Percentiles rank a stretch among this genome's conserved stretches.
Evolutionary conservation across 2,888 invertebrate species (phyloP).

Genomic region (Ethmia dodecea): DNA sequence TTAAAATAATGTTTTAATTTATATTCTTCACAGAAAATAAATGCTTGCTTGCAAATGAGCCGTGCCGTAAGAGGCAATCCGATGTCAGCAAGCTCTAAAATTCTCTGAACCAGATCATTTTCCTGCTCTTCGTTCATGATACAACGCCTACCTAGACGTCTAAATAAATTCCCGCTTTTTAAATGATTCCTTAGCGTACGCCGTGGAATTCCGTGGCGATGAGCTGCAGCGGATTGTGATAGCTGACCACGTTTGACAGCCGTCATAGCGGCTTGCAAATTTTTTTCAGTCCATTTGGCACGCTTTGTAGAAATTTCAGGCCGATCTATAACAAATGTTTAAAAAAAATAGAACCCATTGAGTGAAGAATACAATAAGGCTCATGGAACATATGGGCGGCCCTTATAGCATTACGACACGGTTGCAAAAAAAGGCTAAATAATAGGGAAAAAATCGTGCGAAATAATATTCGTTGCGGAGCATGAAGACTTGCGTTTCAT

Average conservation of each 20-base stretch:
- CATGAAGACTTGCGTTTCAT: too few species aligned
- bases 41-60: not conserved
- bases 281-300: not conserved
- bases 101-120: not conserved
- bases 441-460: too few species aligned
- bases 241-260: not conserved
- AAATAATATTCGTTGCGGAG: too few species aligned
- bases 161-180: not conserved
- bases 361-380: too few species aligned
- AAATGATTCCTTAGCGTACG: not conserved
- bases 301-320: not conserved
- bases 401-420: too few species aligned
- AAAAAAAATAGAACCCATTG: too few species aligned
- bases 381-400: too few species aligned
- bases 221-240: not conserved
- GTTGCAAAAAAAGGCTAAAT: too few species aligned
- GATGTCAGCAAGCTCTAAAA: not conserved
- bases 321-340: too few species aligned
- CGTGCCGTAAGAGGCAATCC: not conserved
- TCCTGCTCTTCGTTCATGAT: not conserved
- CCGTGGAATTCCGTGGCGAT: not conserved
- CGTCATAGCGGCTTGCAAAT: not conserved
- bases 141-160: not conserved
- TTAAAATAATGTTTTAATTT: not conserved
- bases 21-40: not conserved